phyloP scores from a whole-genome alignment of 2,888 invertebrate genomes.

The Leucozona laternaria region DNA sequence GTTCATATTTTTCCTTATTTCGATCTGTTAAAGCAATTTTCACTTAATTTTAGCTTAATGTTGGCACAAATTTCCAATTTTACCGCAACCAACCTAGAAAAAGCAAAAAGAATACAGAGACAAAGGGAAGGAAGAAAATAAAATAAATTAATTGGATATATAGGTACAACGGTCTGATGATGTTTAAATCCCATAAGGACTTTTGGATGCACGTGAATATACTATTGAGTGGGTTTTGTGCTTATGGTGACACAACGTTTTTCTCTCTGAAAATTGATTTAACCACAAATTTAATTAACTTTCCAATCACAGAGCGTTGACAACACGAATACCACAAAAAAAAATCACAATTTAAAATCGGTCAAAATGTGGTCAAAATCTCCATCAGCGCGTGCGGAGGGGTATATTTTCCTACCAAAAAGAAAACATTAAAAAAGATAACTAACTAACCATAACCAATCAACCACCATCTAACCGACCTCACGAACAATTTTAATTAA shows the following conservation, averaged over 20 bases:
- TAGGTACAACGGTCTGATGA: slow-evolving; percentile 19
- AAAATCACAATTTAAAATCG: slow-evolving; percentile 47
- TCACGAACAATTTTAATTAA: slow-evolving; percentile 73
- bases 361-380: slow-evolving; percentile 30
- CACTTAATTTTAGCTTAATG: slow-evolving; percentile 17
- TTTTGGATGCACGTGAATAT: slow-evolving; percentile 30
- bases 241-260: slow-evolving; percentile 25
- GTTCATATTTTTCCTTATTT: not conserved
- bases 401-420: slow-evolving; percentile 1
- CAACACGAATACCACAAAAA: slow-evolving; percentile 42
- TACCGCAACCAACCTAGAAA: not conserved
- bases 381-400: not conserved
- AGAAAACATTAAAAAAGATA: slow-evolving; percentile 17
- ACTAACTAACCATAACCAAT: slow-evolving; percentile 55
- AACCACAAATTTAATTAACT: slow-evolving; percentile 74
- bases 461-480: slow-evolving; percentile 55
- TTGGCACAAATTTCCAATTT: not conserved
- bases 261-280: slow-evolving; percentile 61
- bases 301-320: slow-evolving; percentile 68
- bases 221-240: slow-evolving; percentile 25
- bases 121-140: not conserved
- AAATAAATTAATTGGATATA: slow-evolving; percentile 43
- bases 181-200: slow-evolving; percentile 42
- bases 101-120: not conserved
- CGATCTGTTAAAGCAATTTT: not conserved